These are phyloP conservation scores for Sclerodermus sp. DNA, from an alignment of 2,888 invertebrate species.

Conservation along the genomic window DNA sequence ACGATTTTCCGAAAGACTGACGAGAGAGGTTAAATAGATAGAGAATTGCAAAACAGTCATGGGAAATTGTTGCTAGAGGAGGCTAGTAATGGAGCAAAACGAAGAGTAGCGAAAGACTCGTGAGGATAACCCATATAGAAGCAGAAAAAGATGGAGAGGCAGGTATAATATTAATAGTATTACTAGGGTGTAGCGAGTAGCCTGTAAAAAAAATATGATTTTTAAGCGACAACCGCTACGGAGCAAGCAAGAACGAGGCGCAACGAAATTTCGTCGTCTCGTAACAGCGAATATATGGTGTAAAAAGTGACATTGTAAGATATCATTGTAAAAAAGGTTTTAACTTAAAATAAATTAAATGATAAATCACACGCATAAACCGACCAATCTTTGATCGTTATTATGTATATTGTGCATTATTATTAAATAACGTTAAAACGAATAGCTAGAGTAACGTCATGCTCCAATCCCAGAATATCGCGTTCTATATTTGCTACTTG, in stretches of 20 bases:
- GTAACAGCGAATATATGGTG: slow-evolving; percentile 22
- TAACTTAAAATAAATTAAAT: slow-evolving; percentile 59
- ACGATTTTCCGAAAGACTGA: slow-evolving; percentile 37
- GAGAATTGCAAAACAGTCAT: slow-evolving; percentile 27
- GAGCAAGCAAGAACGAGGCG: slow-evolving; percentile 2
- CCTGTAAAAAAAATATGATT: slow-evolving; percentile 42
- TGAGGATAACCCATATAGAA: no score
- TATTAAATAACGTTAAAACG: no score
- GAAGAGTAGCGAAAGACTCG: no score
- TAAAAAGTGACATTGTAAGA: slow-evolving; percentile 50
- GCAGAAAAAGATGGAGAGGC: slow-evolving; percentile 2
- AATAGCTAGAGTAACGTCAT: no score
- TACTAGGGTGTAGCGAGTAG: slow-evolving; percentile 56
- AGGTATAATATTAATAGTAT: slow-evolving; percentile 46
- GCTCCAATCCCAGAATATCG: no score
- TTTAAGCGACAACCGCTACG: slow-evolving; percentile 12
- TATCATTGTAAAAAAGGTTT: slow-evolving; percentile 58
- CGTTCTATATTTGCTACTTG: no score
- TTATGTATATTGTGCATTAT: no score
- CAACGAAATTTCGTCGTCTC: neutral
- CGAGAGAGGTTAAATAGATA: slow-evolving; percentile 15
- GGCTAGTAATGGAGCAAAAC: no score
- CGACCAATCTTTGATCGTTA: slow-evolving; percentile 21
- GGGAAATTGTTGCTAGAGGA: no score
- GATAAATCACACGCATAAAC: slow-evolving; percentile 49